Percentiles rank a stretch among this genome's conserved stretches.
phyloP scores from a whole-genome alignment of 2,113 vertebrate species.

The Chaetodon auriga region DNA sequence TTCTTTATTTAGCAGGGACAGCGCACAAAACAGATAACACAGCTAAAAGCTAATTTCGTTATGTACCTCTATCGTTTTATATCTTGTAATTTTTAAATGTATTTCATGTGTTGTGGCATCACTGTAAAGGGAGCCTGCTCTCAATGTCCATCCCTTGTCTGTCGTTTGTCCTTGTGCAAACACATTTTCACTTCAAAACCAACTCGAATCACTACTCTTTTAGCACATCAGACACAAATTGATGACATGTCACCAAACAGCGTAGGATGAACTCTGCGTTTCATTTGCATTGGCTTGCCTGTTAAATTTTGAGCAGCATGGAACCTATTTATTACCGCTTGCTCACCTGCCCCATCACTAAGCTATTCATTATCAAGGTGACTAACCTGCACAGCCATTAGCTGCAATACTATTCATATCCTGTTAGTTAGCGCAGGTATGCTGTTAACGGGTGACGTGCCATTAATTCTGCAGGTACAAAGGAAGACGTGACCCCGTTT shows the following conservation, averaged over 20 bases:
- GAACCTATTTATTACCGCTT: conserved; percentile 44
- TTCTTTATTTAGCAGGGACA: no score
- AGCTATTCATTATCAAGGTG: conserved; percentile 66
- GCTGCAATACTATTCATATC: conserved; percentile 58
- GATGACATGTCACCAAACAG: conserved; percentile 15
- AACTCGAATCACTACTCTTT: conserved; percentile 3
- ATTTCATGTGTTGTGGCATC: no score
- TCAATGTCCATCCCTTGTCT: no score
- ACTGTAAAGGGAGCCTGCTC: no score
- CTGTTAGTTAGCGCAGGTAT: conserved; percentile 58
- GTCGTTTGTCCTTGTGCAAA: neutral
- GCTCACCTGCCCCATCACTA: conserved; percentile 56
- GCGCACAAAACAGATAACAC: no score
- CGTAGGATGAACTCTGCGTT: conserved; percentile 15
- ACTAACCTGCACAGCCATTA: conserved; percentile 63
- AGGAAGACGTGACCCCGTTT: conserved; percentile 70
- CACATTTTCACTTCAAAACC: neutral
- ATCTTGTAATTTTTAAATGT: no score
- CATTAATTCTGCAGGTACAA: conserved; percentile 76
- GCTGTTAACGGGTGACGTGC: conserved; percentile 48
- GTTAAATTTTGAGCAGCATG: conserved; percentile 27
- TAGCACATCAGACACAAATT: neutral
- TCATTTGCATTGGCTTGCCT: conserved; percentile 26
- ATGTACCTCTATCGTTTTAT: neutral
- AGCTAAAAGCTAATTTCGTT: no score